Conservation (phyloP, 1,140 invertebrate species). For the Diachasma alloeum region DNA sequence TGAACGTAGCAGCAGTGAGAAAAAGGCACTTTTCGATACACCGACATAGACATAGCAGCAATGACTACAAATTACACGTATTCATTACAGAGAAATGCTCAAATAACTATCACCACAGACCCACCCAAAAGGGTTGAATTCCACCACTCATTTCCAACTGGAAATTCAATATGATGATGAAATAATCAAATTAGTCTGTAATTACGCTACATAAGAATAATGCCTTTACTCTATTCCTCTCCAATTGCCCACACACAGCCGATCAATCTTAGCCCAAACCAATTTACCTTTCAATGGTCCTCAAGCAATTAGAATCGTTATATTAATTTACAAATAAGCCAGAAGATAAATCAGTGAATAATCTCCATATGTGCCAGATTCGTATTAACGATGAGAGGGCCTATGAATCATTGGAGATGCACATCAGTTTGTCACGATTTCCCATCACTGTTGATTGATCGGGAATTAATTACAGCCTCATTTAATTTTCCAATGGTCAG, state of each 20-base stretch:
- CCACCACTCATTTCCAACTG: too few species aligned
- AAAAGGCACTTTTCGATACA: too few species aligned
- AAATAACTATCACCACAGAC: too few species aligned
- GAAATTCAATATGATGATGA: too few species aligned
- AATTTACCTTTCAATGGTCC: not conserved
- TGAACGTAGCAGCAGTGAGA: too few species aligned
- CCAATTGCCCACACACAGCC: not conserved
- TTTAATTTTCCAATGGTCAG: not conserved
- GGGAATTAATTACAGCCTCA: not conserved
- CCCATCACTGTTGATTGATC: not conserved
- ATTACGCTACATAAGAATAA: too few species aligned
- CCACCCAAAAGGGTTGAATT: too few species aligned
- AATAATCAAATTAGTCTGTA: too few species aligned
- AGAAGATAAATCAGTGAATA: not conserved
- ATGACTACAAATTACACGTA: too few species aligned
- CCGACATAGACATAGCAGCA: too few species aligned
- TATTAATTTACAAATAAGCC: not conserved
- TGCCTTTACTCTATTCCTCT: not conserved
- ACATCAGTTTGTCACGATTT: not conserved
- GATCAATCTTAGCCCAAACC: not conserved
- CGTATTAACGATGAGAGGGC: not conserved
- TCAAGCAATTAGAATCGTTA: not conserved
- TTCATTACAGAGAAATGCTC: too few species aligned
- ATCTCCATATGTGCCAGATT: not conserved
- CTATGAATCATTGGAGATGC: not conserved